Conservation (phyloP, 1,140 invertebrate species). For the Aplysia californica region DNA sequence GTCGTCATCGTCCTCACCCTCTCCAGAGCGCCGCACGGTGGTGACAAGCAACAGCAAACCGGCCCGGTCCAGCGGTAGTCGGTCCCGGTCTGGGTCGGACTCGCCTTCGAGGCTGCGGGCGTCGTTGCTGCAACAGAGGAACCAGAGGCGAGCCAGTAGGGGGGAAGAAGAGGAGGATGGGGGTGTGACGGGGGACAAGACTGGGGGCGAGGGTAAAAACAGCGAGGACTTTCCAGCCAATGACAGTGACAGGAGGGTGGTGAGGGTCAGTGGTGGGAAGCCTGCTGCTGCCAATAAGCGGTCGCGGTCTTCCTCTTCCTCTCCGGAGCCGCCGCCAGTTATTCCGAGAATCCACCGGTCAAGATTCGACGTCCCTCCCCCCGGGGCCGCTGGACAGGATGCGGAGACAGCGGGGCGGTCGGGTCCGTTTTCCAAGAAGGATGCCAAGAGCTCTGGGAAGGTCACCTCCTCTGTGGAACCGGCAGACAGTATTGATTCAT, state of each 20-base stretch:
- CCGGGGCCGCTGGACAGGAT: background rate
- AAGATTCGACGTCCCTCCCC: constrained; percentile 8
- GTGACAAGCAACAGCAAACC: background rate
- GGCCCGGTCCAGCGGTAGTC: too few relatives aligned
- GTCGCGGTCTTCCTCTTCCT: constrained; percentile 13
- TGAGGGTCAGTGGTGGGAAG: background rate
- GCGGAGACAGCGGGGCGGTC: constrained; percentile 15
- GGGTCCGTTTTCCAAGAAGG: background rate
- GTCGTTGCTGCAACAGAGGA: constrained; percentile 12
- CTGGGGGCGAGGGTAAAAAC: background rate
- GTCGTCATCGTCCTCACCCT: constrained; percentile 25
- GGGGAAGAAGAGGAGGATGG: background rate
- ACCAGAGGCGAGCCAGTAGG: background rate
- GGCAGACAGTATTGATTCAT: background rate
- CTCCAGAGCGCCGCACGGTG: background rate
- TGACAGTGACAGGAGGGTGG: background rate
- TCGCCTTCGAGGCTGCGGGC: constrained; percentile 11
- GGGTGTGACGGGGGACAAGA: background rate
- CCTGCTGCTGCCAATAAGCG: background rate
- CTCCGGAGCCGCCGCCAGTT: constrained; percentile 24
- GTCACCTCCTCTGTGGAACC: constrained; percentile 11
- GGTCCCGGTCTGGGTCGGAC: constrained; percentile 14
- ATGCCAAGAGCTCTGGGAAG: background rate
- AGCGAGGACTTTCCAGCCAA: background rate
- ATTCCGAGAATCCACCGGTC: constrained; percentile 15